Base-by-base conservation (phyloP, 2,797 vertebrate species). In the Pseudochirops cupreus region DNA sequence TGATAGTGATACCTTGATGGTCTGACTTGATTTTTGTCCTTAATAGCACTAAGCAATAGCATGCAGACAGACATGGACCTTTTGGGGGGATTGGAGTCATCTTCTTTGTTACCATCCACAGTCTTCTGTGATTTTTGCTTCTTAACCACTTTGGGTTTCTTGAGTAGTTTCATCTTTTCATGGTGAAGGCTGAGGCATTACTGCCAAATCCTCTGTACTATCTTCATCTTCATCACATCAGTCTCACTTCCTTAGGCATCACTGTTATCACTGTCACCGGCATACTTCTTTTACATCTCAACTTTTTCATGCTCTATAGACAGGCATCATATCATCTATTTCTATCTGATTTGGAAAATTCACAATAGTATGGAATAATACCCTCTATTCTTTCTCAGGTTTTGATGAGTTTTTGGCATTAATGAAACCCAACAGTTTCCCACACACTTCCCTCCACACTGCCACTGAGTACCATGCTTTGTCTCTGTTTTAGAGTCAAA, bases 401-500 rank as follows among this genome's bases (percentile, higher is more conserved):
- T 98, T 99, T 99, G 98, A 99, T 99, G 96, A 99, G 99, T 99
- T 99, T 98, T 99, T 99, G 56, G 99, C 99, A 0, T 99, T 99
- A 95, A 99, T 99, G 0, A 99, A 99, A 98, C 99, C 99, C 10
- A 99, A 99, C 55, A 99, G 99, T 96, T 99, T 99, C 89, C 99
- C 99, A 0, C 99, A 99, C 97, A 99, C 99, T 97, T 99, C 99
- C 98, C 99, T 99, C 99, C 0, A 99, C 99, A 98, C 99, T 99
- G 99, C 99, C 99, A 99, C 98, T 99, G 99, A 2, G 99, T 99
- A 92, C 99, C 99, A 98, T 99, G 99, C 98, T 99, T 99, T 96
- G 99, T 99, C 99, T 99, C 99, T 0, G 99, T 99, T 98, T 99
- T 99, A 0, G 99, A 99, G 98, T 99, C 99, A 0, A 99, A 99